Evolutionary conservation across 2,797 vertebrate genomes (phyloP).

Genomic region (Phrynocephalus forsythii): DNA sequence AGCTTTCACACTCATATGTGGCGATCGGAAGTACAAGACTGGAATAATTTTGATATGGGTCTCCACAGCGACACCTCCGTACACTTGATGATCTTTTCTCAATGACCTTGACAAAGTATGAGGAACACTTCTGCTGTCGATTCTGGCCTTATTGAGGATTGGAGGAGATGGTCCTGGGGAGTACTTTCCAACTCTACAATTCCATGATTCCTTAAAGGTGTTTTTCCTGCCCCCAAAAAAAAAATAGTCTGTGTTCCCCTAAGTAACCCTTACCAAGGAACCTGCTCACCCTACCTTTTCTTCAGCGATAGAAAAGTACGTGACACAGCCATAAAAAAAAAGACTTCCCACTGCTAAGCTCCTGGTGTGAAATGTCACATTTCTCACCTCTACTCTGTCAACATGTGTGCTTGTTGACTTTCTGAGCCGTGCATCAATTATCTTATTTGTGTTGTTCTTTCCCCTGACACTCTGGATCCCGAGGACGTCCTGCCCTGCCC

Average conservation of each 20-base stretch:
- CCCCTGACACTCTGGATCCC: conserved; percentile 30
- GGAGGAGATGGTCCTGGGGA: no score
- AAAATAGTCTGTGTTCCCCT: not conserved
- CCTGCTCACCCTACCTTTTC: not conserved
- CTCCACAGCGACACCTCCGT: no score
- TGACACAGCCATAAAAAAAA: not conserved
- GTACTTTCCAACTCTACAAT: no score
- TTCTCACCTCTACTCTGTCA: conserved; percentile 12
- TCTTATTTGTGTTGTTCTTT: not conserved
- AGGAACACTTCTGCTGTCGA: no score
- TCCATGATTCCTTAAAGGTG: no score
- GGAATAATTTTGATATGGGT: no score
- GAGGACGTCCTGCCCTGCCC: conserved; percentile 1
- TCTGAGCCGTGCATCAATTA: conserved; percentile 23
- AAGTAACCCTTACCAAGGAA: not conserved
- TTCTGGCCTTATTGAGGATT: no score
- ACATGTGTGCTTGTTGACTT: not conserved
- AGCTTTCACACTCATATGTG: no score
- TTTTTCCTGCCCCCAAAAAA: no score
- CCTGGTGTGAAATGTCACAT: not conserved
- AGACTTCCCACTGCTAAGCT: not conserved
- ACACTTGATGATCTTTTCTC: no score
- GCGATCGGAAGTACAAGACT: no score
- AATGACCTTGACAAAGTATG: no score
- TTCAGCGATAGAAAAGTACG: not conserved